phyloP scores from a whole-genome alignment of 2,113 vertebrate species.

The Cathartes aura region DNA sequence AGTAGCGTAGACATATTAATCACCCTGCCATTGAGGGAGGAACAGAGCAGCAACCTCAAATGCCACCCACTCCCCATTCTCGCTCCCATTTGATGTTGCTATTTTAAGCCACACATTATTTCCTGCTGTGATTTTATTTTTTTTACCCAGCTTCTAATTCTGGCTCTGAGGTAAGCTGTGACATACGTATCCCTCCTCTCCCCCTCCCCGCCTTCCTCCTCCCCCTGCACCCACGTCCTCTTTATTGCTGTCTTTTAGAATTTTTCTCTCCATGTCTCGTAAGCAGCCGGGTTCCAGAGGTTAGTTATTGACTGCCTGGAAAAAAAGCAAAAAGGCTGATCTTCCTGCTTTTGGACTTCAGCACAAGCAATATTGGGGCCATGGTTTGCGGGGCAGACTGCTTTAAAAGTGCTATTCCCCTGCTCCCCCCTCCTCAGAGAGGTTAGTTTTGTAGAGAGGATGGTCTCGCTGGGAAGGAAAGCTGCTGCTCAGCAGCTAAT shows the following conservation, averaged over 20 bases:
- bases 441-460: fast-evolving
- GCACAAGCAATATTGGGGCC: background rate
- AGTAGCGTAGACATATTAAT: slow-evolving; percentile 60
- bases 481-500: background rate
- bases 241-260: slow-evolving; percentile 1
- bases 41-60: slow-evolving; percentile 73
- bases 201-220: slow-evolving; percentile 37
- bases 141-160: slow-evolving; percentile 80
- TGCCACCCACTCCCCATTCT: slow-evolving; percentile 78
- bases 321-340: background rate
- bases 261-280: background rate
- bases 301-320: background rate
- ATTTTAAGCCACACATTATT: slow-evolving; percentile 83
- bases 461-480: background rate
- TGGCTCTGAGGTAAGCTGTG: slow-evolving; percentile 84
- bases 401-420: background rate
- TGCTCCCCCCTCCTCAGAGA: background rate
- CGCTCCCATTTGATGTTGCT: slow-evolving; percentile 75
- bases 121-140: slow-evolving; percentile 83
- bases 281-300: background rate
- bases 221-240: slow-evolving; percentile 51
- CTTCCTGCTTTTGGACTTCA: background rate
- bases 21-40: slow-evolving; percentile 73
- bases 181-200: slow-evolving; percentile 75
- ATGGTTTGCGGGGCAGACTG: background rate